Evolutionary conservation across 2,888 invertebrate species (phyloP).

Genomic region (Camponotus fellah): DNA sequence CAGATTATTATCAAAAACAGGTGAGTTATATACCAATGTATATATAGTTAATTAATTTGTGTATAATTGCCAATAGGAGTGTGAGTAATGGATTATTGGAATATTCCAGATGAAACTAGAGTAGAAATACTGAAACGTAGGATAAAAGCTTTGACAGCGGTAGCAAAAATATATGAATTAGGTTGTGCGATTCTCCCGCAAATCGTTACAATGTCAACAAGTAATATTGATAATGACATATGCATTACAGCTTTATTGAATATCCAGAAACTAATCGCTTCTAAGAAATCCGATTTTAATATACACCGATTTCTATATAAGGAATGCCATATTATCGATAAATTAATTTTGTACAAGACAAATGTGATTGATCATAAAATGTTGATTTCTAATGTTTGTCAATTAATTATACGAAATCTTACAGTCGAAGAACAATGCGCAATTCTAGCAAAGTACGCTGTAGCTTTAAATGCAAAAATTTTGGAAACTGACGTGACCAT

Average conservation of each 20-base stretch:
- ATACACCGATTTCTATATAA: slow-evolving; percentile 85
- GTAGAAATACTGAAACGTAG: slow-evolving; percentile 69
- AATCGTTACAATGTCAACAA: slow-evolving; percentile 71
- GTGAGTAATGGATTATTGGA: slow-evolving; percentile 33
- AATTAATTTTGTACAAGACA: slow-evolving; percentile 81
- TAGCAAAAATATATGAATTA: slow-evolving; percentile 77
- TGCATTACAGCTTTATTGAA: slow-evolving; percentile 75
- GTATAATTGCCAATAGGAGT: neutral
- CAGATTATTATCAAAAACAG: slow-evolving; percentile 79
- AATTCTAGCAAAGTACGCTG: slow-evolving; percentile 85
- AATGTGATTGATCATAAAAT: slow-evolving; percentile 77
- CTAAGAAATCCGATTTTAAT: slow-evolving; percentile 74
- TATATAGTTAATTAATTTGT: slow-evolving; percentile 24
- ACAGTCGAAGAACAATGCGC: slow-evolving; percentile 85
- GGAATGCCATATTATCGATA: slow-evolving; percentile 85
- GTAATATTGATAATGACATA: slow-evolving; percentile 65
- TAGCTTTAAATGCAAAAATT: slow-evolving; percentile 82
- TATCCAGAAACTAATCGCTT: slow-evolving; percentile 79
- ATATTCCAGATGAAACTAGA: slow-evolving; percentile 72
- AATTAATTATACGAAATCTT: slow-evolving; percentile 85
- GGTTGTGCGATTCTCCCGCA: slow-evolving; percentile 76
- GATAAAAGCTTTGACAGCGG: slow-evolving; percentile 75
- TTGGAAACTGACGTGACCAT: slow-evolving; percentile 84
- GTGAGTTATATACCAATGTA: slow-evolving; percentile 57
- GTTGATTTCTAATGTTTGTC: slow-evolving; percentile 85